Conservation (phyloP, 1,140 invertebrate genomes). For the Phortica variegata region DNA sequence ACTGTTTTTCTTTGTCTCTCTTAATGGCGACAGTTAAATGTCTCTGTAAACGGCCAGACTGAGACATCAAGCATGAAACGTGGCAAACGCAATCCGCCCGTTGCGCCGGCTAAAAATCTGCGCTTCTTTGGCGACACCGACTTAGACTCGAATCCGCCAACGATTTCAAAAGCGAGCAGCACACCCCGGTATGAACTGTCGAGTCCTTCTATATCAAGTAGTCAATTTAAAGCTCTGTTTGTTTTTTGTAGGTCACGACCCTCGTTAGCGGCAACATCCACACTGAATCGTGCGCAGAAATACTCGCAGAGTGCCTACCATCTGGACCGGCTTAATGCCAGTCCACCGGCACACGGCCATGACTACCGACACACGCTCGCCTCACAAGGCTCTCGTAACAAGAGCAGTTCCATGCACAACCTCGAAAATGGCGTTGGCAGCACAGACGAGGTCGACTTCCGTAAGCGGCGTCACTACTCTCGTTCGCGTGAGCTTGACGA, state of each 20-base stretch:
- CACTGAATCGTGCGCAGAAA: constrained; percentile 31
- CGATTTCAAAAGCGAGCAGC: constrained; percentile 61
- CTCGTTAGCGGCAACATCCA: constrained; percentile 12
- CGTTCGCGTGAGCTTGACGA: constrained; percentile 50
- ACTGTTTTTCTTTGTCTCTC: not conserved
- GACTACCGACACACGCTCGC: constrained; percentile 33
- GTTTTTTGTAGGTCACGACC: constrained; percentile 32
- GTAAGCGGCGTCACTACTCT: constrained; percentile 48
- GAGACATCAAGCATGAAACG: constrained; percentile 58
- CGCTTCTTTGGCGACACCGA: constrained; percentile 82
- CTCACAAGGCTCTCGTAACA: constrained; percentile 26
- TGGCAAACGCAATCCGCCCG: constrained; percentile 57
- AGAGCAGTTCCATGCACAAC: constrained; percentile 53
- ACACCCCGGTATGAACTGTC: constrained; percentile 58
- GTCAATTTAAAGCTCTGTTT: not conserved
- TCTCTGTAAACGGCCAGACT: constrained; percentile 52
- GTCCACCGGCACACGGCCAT: constrained; percentile 31
- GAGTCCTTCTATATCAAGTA: not conserved
- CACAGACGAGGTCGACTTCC: constrained; percentile 46
- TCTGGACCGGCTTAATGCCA: constrained; percentile 33
- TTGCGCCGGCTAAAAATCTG: constrained; percentile 65
- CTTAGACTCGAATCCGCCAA: constrained; percentile 65
- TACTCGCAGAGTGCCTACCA: constrained; percentile 53
- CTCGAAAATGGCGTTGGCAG: constrained; percentile 37
- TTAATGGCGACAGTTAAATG: constrained; percentile 38